phyloP scores from a whole-genome alignment of 2,888 invertebrate species.

The Spialia ferax region DNA sequence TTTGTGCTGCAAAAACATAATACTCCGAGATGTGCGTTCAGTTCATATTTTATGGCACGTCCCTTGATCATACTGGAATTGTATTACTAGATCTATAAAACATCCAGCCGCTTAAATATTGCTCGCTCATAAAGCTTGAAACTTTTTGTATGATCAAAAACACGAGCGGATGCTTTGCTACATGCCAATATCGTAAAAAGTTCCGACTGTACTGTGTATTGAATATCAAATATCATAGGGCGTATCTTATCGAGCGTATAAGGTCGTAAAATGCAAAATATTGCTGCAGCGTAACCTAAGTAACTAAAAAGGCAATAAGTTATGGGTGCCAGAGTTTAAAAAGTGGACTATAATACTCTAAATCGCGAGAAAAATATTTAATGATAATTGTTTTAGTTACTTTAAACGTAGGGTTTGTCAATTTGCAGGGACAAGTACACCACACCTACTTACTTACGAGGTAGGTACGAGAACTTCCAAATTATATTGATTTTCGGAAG shows the following conservation, averaged over 20 bases:
- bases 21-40: background rate
- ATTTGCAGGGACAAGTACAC: no score
- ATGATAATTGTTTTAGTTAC: no score
- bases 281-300: slow-evolving; percentile 12
- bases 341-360: no score
- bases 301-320: background rate
- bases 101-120: slow-evolving; percentile 17
- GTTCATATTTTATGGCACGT: background rate
- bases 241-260: slow-evolving; percentile 34
- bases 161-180: slow-evolving; percentile 28
- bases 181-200: slow-evolving; percentile 37
- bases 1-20: background rate
- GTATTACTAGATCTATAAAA: slow-evolving; percentile 10
- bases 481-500: no score
- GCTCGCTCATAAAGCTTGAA: slow-evolving; percentile 29
- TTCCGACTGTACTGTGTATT: slow-evolving; percentile 38
- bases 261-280: slow-evolving; percentile 34
- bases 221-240: slow-evolving; percentile 34
- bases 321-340: background rate
- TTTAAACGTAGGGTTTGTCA: no score
- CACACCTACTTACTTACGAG: no score
- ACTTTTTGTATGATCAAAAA: slow-evolving; percentile 36
- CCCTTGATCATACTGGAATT: slow-evolving; percentile 12
- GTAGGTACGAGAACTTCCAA: no score
- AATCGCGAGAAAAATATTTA: no score